Evolutionary conservation across 2,797 vertebrate genomes (phyloP), one percentile per base, ranked within the genome.

Genomic region (Gallinago stenura): DNA sequence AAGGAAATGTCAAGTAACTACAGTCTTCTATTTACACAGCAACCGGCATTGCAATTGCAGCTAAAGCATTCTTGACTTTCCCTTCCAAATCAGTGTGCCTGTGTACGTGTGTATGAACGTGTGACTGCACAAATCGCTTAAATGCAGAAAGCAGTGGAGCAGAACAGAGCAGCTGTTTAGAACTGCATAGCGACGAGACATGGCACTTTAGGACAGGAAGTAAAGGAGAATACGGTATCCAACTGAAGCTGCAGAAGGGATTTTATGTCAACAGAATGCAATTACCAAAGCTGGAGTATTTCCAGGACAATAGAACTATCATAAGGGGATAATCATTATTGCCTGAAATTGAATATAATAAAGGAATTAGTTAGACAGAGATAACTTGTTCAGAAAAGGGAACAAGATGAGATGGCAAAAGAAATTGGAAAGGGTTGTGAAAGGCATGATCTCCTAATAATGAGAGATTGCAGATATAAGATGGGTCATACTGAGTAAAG

Each of bases 201-300:
- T 69, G 78, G 71, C 81, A 84, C 58, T 96, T 94, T 84, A 94
- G 77, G 84, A 92, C 83, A 92, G 78, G 93, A 96, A 93, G 94
- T 89, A 93, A 90, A 92, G 50, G 53, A 86, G 81, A 93, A 89
- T 66, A 62, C 2, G 25, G 73, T 78, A 87, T 92, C 83, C 81
- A 93, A 62, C 86, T 87, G 61, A 95, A 96, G 75, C 56, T 92
- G 71, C 90, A 92, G 83, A 95, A 95, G 79, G 71, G 73, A 90
- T 95, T 95, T 95, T 97, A 94, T 94, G 86, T 79, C 91, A 95
- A 95, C 81, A 93, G 90, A 97, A 96, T 92, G 90, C 83, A 94
- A 91, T 96, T 94, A 93, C 76, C 71, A 73, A 89, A 89, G 80
- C 66, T 91, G 92, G 95, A 94, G 66, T 82, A 95, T 90, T 95